Evolutionary conservation across 1,140 invertebrate genomes (phyloP).

Genomic region (Lepidotrigona ventralis): DNA sequence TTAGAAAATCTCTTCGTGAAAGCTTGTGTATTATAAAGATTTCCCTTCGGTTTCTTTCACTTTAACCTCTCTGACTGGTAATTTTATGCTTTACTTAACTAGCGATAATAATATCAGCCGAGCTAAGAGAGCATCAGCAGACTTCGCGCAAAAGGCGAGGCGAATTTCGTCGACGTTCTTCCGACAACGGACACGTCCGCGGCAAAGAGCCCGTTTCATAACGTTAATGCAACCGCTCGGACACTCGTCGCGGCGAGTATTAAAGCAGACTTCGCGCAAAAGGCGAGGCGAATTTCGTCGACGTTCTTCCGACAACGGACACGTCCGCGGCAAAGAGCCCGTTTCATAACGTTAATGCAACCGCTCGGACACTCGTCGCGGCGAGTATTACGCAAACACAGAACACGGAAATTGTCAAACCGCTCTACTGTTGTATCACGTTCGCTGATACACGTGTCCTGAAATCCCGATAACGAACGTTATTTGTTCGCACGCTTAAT

Average conservation of each 20-base stretch:
- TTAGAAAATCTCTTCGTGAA: too few relatives aligned
- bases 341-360: constrained; percentile 34
- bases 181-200: not conserved
- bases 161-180: not conserved
- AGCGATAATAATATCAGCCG: not conserved
- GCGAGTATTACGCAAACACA: constrained; percentile 27
- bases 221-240: constrained; percentile 10
- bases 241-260: not conserved
- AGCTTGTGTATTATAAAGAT: too few relatives aligned
- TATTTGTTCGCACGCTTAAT: constrained; percentile 55
- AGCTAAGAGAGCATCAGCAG: too few relatives aligned
- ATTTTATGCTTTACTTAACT: not conserved
- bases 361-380: not conserved
- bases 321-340: not conserved
- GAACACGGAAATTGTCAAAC: constrained; percentile 36
- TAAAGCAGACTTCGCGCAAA: not conserved
- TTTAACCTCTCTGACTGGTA: too few relatives aligned
- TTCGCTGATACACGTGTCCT: constrained; percentile 46
- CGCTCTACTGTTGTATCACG: constrained; percentile 51
- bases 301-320: not conserved
- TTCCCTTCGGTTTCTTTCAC: too few relatives aligned
- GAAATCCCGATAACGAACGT: constrained; percentile 59
- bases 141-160: not conserved
- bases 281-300: not conserved
- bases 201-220: constrained; percentile 29